These are phyloP conservation scores for Pogonognathellus flavescens DNA, from an alignment of 1,140 invertebrate species.

Conservation along the genomic window DNA sequence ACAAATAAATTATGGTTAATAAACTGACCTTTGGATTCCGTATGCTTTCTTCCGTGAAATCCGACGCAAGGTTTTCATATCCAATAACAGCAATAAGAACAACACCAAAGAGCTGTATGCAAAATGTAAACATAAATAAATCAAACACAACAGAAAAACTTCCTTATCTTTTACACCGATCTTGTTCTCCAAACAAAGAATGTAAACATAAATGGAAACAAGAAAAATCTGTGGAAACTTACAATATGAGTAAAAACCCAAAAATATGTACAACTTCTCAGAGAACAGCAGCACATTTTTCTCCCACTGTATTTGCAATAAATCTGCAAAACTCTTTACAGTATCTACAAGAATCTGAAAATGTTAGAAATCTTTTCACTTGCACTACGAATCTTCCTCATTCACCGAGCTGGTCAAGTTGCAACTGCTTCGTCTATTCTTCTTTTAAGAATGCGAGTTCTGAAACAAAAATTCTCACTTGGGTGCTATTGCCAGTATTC, in stretches of 20 bases:
- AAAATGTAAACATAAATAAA: background rate
- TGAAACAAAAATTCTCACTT: background rate
- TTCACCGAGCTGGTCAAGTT: background rate
- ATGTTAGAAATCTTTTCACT: background rate
- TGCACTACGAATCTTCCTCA: background rate
- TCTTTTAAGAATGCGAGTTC: background rate
- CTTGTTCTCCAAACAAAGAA: background rate
- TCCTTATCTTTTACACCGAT: background rate
- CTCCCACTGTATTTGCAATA: background rate
- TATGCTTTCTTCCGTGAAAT: conserved; percentile 34
- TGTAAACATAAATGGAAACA: too few relatives aligned
- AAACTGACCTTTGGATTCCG: conserved; percentile 9
- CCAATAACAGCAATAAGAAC: conserved; percentile 33
- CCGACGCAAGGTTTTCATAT: conserved; percentile 37
- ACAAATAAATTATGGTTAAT: background rate
- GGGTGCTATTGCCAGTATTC: background rate
- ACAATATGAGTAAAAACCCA: conserved; percentile 56
- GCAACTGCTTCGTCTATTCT: background rate
- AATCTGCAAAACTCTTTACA: background rate
- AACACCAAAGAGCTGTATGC: conserved; percentile 49
- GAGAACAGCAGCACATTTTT: conserved; percentile 57
- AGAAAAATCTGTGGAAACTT: conserved; percentile 11
- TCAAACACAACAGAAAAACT: background rate
- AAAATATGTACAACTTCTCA: conserved; percentile 54
- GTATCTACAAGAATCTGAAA: background rate